Base-by-base conservation (phyloP, 2,113 vertebrate species). In the Struthio camelus region DNA sequence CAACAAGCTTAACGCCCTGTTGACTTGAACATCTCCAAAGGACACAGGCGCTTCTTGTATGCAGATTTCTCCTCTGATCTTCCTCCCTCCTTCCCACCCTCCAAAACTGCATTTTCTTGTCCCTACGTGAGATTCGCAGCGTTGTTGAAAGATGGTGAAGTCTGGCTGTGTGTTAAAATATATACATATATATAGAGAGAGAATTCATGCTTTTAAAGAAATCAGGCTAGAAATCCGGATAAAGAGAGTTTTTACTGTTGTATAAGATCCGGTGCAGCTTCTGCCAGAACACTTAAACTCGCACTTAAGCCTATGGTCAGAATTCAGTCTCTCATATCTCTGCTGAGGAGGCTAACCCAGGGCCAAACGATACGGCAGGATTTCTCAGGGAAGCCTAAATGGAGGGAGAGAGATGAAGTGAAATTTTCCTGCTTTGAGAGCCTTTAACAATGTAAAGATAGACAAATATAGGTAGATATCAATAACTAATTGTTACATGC, bases 51-150 rank as follows among this genome's bases (percentile, higher is more conserved):
- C 36, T 67, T 77, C 87, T 87, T 64, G n/a, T 58, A 94, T 93
- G 82, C 78, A 87, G 82, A 91, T 93, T 38, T 40, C 25, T 40
- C 14, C 90, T 96, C 70, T 82, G 90, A 94, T 94, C 94, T 88
- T 80, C 72, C 81, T 80, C 10, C 54, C 34, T 78, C 27, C 12
- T 8, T 80, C 85, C 92, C 90, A 27, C 85, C 93, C 88, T 80
- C 54, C 77, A 38, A 28, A 50, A 80, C 30, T n/a, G 34, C 1
- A 3, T 38, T 42, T 84, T 48, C 84, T 78, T 22, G 73, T 76
- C 88, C 85, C 91, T 36, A 19, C 5, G 19, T 24, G 5, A 38
- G 70, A 4, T 53, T 78, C 48, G 0, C 46, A 22, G 2, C 48
- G 64, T 42, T 77, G 86, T 56, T 96, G 92, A 85, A 82, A 94